phyloP scores from a whole-genome alignment of 2,888 invertebrate genomes.

The Dasysyrphus tricinctus region DNA sequence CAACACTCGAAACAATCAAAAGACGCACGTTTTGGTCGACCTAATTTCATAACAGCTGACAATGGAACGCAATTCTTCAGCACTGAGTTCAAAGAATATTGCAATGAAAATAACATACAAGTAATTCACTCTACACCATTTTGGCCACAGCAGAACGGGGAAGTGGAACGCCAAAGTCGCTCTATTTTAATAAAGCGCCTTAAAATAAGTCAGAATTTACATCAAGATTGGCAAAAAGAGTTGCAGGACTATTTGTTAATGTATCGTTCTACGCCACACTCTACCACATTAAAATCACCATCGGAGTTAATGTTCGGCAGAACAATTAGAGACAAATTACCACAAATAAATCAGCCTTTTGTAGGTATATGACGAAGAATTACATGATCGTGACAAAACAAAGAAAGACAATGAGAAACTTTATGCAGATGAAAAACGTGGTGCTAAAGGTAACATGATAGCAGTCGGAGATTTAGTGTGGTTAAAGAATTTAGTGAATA shows the following conservation, averaged over 20 bases:
- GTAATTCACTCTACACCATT: too few species aligned
- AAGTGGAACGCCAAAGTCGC: conserved; percentile 33
- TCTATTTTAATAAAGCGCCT: conserved; percentile 33
- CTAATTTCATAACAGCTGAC: conserved; percentile 47
- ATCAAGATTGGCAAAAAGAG: not conserved
- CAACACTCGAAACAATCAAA: conserved; percentile 21
- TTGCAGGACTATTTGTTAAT: conserved; percentile 1
- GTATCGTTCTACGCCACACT: conserved; percentile 62
- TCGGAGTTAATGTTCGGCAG: too few species aligned
- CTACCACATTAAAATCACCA: too few species aligned
- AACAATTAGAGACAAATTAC: too few species aligned
- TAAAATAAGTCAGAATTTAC: conserved; percentile 5
- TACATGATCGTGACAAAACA: too few species aligned
- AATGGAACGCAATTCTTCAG: conserved; percentile 37
- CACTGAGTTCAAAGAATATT: conserved; percentile 16
- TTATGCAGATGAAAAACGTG: too few species aligned
- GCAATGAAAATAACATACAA: conserved; percentile 12
- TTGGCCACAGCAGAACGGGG: conserved; percentile 52
- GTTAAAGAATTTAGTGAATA: too few species aligned
- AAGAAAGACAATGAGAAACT: too few species aligned
- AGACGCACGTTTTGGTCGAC: conserved; percentile 32
- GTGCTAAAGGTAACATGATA: too few species aligned
- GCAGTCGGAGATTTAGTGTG: too few species aligned
- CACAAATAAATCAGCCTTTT: too few species aligned
- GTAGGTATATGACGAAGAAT: too few species aligned